phyloP scores from a whole-genome alignment of 2,888 invertebrate genomes.

The Tridacna crocea region DNA sequence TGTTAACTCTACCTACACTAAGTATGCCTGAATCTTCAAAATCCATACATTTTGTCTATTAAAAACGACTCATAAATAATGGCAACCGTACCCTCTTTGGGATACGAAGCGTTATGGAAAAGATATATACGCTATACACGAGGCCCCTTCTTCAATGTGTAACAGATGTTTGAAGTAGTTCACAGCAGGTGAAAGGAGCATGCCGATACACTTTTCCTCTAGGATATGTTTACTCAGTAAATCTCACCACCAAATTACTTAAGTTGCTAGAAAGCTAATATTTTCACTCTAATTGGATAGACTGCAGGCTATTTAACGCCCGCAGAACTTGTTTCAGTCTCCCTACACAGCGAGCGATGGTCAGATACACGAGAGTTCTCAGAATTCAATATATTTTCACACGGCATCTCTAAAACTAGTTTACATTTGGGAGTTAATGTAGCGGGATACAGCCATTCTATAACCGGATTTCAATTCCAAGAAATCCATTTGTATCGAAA shows the following conservation, averaged over 20 bases:
- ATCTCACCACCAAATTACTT: constrained; percentile 43
- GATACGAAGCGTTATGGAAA: not conserved
- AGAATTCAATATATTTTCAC: constrained; percentile 19
- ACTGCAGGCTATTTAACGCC: constrained; percentile 23
- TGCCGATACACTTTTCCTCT: constrained; percentile 39
- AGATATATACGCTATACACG: constrained; percentile 13
- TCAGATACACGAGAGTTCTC: constrained; percentile 10
- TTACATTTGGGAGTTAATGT: constrained; percentile 1
- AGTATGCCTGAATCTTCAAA: no score
- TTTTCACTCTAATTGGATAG: constrained; percentile 56
- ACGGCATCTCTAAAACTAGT: not conserved
- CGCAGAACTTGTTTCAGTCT: constrained; percentile 5
- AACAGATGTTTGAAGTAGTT: constrained; percentile 56
- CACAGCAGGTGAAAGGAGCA: constrained; percentile 59
- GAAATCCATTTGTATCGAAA: no score
- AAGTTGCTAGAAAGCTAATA: constrained; percentile 50
- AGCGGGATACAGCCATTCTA: not conserved
- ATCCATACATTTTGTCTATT: no score
- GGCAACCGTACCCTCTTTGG: no score
- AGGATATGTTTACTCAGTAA: constrained; percentile 55
- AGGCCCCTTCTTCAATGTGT: constrained; percentile 29
- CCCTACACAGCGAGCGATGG: constrained; percentile 8
- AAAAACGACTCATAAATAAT: no score
- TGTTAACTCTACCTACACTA: no score
- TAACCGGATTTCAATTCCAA: not conserved